These are phyloP conservation scores for Chionodraco myersi DNA, from an alignment of 2,113 vertebrate genomes.

Conservation along the genomic window DNA sequence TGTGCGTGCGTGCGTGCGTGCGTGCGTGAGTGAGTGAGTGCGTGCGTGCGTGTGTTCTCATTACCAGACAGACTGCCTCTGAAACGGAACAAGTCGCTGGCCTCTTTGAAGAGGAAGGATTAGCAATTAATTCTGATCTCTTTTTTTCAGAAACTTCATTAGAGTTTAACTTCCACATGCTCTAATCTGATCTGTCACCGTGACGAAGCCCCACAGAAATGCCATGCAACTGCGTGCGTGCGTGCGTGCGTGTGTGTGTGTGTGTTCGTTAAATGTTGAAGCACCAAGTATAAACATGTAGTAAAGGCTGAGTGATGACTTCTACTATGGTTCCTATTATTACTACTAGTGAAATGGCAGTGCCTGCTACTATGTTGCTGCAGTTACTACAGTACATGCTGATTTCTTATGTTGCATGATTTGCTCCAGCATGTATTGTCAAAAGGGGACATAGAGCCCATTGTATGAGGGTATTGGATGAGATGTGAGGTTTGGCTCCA, in stretches of 20 bases:
- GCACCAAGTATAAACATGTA: not conserved
- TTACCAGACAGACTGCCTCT: slow-evolving; percentile 49
- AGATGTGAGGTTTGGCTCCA: slow-evolving; percentile 27
- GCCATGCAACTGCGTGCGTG: not conserved
- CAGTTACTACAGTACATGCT: too few species aligned
- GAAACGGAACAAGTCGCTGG: slow-evolving; percentile 35
- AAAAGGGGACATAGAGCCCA: not conserved
- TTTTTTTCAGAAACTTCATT: slow-evolving; percentile 4
- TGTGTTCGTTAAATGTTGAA: not conserved
- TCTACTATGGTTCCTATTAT: not conserved
- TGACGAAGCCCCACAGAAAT: slow-evolving; percentile 47
- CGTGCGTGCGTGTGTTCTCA: slow-evolving; percentile 16
- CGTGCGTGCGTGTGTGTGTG: not conserved
- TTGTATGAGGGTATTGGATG: too few species aligned
- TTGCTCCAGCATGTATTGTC: not conserved
- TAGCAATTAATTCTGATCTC: slow-evolving; percentile 67
- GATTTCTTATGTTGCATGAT: not conserved
- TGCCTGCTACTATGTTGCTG: not conserved
- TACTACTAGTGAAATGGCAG: not conserved
- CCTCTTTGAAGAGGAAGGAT: slow-evolving; percentile 67
- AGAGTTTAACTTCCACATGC: slow-evolving; percentile 30
- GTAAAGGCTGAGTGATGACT: not conserved
- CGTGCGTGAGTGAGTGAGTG: too few species aligned
- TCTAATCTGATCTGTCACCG: slow-evolving; percentile 63
- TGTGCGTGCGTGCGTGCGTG: not conserved